Base-by-base conservation (phyloP, 2,113 vertebrate genomes). In the Xyliphius kryptos region DNA sequence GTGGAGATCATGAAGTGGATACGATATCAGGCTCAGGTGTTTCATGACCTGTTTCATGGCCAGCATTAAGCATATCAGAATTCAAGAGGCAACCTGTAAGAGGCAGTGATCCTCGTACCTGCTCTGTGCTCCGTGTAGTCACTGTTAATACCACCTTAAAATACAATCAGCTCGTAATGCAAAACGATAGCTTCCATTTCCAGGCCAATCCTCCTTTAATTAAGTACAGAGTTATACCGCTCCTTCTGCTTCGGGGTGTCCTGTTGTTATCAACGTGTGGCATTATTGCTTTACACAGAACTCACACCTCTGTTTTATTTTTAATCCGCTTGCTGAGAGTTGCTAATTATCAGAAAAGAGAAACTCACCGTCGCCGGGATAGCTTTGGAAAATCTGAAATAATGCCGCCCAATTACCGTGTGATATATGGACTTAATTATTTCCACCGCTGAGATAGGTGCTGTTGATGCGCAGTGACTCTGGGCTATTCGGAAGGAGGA, bases 291-390 rank as follows among this genome's bases (percentile, higher is more conserved):
- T 74, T 66, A 74, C 69, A 77, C 72, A 72, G 69, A 72, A 69
- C 68, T 69, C 73, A 77, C 75, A 74, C 72, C 71, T 77, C 69
- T 69, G 63, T 77, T 32, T 77, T 77, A 72, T 77, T 72, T 76
- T 72, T 70, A 69, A 74, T 66, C 68, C 71, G 56, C 60, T 71
- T 47, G 67, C 66, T 47, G 72, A 74, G 75, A 61, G 56, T 56
- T 61, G 60, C 69, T 77, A 74, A 77, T 77, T 74, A 77, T 74
- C 63, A 72, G n/a, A 46, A 74, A 76, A 68, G 66, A 74, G 71
- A 76, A 74, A 76, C 62, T 74, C 63, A 20, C 37, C 48, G 59
- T 71, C 58, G 59, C 67, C 69, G 67, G 66, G 14, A 72, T 71
- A 69, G 63, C 69, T 38, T 64, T 41, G 53, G 15, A 58, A 77